Evolutionary conservation across 2,888 invertebrate species (phyloP).

Genomic region (Cordilura impudica): DNA sequence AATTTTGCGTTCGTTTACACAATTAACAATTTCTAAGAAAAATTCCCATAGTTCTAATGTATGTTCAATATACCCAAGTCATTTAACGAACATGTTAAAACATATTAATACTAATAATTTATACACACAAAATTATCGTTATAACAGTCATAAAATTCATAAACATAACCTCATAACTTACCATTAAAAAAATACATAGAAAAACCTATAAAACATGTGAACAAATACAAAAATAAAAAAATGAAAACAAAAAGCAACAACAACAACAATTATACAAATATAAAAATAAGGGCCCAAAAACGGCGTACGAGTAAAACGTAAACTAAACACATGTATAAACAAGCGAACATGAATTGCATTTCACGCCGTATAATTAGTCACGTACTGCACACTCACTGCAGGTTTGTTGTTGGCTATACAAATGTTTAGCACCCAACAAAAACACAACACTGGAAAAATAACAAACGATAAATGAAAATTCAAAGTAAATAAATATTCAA

Average conservation of each 20-base stretch:
- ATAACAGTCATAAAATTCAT: background rate
- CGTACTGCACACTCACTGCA: conserved; percentile 42
- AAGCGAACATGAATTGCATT: conserved; percentile 73
- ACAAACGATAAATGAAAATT: conserved; percentile 24
- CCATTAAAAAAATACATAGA: background rate
- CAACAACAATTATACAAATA: background rate
- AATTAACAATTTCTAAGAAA: background rate
- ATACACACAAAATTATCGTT: background rate
- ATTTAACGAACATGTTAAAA: background rate
- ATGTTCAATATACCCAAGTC: background rate
- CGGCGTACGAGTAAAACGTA: background rate
- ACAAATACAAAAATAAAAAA: background rate
- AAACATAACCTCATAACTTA: background rate
- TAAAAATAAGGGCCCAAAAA: background rate
- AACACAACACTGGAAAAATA: conserved; percentile 33
- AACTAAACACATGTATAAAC: conserved; percentile 60
- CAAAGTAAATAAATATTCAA: conserved; percentile 64
- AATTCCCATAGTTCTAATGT: background rate
- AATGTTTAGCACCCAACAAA: conserved; percentile 48
- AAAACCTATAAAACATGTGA: background rate
- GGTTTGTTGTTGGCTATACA: background rate
- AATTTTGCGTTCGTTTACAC: background rate
- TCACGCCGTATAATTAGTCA: conserved; percentile 74
- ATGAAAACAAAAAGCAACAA: background rate
- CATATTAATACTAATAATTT: background rate